These are phyloP conservation scores for Onychostruthus taczanowskii DNA, from an alignment of 2,113 vertebrate species.

Conservation along the genomic window DNA sequence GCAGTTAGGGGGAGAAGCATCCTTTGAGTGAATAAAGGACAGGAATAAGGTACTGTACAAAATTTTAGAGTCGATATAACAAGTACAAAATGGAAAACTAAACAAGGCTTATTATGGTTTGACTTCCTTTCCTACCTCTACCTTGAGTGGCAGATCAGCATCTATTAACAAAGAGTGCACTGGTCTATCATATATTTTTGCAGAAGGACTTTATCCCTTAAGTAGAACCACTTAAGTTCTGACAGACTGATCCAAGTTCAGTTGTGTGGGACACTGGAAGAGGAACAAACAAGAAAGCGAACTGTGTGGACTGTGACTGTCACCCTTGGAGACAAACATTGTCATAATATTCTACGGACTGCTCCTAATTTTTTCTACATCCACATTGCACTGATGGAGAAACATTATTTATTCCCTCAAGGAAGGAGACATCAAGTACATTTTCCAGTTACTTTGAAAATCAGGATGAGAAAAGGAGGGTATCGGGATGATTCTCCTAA, in stretches of 20 bases:
- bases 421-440: not conserved
- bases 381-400: not conserved
- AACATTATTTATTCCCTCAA: not conserved
- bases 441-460: not conserved
- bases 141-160: conserved; percentile 11
- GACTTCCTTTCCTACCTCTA: conserved; percentile 25
- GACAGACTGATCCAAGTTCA: not conserved
- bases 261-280: not conserved
- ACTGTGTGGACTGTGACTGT: not conserved
- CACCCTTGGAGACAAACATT: not conserved
- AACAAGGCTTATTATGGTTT: not conserved
- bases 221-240: not conserved
- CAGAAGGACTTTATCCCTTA: not conserved
- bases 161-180: not conserved
- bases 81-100: conserved; percentile 11
- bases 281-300: not conserved
- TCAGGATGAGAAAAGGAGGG: not conserved
- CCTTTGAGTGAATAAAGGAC: not conserved
- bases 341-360: not conserved
- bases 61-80: not conserved
- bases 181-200: not conserved
- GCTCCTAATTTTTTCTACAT: not conserved
- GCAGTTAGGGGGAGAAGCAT: not conserved
- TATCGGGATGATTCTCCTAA: not conserved
- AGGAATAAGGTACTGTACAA: conserved; percentile 8